A percentile compares a stretch with the other conserved stretches of the same genome.
Evolutionary conservation across 2,113 vertebrate genomes (phyloP).

Genomic region (Sphyrna mokarran): DNA sequence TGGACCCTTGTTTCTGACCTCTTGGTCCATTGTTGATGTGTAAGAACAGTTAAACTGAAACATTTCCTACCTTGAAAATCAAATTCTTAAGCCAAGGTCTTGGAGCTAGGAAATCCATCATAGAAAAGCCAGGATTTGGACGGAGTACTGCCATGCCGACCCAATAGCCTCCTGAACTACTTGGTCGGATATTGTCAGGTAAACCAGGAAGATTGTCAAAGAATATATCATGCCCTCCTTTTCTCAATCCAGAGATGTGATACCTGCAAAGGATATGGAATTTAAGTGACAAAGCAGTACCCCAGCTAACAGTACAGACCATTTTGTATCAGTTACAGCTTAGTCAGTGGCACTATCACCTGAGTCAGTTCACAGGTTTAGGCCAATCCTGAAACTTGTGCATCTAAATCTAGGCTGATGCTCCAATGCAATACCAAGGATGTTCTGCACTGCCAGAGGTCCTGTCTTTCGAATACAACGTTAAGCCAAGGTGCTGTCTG

Average conservation of each 20-base stretch:
- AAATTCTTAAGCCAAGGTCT: conserved; percentile 86
- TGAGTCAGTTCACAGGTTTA: neutral
- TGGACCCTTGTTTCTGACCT: neutral
- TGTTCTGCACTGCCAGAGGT: neutral
- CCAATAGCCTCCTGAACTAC: conserved; percentile 91
- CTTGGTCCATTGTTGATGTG: neutral
- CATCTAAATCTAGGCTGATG: neutral
- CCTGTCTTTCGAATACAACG: neutral
- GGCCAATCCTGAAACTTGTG: neutral
- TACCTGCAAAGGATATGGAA: conserved; percentile 60
- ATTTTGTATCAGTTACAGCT: neutral
- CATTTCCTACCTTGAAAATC: conserved; percentile 79
- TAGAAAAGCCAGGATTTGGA: conserved; percentile 84
- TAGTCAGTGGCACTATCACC: neutral
- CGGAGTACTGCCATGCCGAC: conserved; percentile 75
- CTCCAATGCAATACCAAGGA: neutral
- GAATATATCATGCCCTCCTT: conserved; percentile 91
- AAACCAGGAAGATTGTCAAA: conserved; percentile 91
- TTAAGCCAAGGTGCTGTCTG: neutral
- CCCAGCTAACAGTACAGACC: neutral
- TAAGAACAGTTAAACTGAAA: neutral
- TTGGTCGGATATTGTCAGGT: conserved; percentile 86
- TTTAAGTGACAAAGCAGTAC: neutral
- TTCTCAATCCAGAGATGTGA: conserved; percentile 87
- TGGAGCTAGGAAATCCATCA: conserved; percentile 89